These are phyloP conservation scores for Dendrocincla tyrannina DNA, from an alignment of 2,797 vertebrate genomes.

Conservation along the genomic window DNA sequence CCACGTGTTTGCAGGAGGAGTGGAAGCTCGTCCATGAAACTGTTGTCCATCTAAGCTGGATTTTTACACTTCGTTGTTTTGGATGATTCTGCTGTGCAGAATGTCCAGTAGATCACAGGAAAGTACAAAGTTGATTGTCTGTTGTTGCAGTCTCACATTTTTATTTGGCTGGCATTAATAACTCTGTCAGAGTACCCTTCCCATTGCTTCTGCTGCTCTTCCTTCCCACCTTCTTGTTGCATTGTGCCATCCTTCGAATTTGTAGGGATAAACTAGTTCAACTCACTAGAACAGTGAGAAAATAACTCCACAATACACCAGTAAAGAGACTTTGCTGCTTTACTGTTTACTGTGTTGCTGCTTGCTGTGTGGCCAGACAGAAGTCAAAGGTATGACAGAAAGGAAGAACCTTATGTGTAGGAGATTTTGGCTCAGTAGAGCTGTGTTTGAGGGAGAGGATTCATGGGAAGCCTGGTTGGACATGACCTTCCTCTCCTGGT, in stretches of 20 bases:
- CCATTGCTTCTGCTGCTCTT: neutral
- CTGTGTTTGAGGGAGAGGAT: neutral
- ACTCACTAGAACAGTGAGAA: neutral
- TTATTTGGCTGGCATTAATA: neutral
- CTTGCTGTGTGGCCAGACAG: neutral
- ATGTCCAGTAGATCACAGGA: neutral
- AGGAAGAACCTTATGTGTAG: neutral
- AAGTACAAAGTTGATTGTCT: neutral
- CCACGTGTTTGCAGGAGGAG: no score
- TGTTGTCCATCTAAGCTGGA: neutral
- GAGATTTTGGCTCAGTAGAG: neutral
- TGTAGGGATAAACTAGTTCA: neutral
- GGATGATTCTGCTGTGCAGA: neutral
- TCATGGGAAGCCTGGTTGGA: neutral
- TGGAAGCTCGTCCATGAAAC: neutral
- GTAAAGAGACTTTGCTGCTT: neutral
- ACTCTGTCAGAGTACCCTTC: neutral
- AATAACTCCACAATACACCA: neutral
- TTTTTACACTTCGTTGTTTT: neutral
- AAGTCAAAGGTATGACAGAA: neutral
- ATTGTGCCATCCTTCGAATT: neutral
- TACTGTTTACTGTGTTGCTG: fast-evolving
- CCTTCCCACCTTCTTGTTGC: neutral
- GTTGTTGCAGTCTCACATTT: neutral
- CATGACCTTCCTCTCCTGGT: neutral